phyloP scores from a whole-genome alignment of 2,797 vertebrate genomes.

The Orestias chungarensis region DNA sequence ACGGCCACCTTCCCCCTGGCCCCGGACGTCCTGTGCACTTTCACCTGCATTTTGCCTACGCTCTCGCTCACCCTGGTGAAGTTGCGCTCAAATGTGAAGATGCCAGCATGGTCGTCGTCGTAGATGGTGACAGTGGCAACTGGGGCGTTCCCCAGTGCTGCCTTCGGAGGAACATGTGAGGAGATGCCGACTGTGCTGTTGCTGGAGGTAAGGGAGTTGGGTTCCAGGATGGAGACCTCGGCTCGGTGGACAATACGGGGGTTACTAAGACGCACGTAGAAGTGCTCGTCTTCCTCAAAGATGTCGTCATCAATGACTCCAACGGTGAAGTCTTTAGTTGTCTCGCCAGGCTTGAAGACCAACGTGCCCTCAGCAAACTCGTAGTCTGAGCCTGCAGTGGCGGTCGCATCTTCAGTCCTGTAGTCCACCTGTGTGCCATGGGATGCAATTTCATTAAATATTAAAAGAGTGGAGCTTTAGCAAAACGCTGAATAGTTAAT shows the following conservation, averaged over 20 bases:
- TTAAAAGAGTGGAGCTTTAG: slow-evolving; percentile 37
- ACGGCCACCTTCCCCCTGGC: slow-evolving; percentile 83
- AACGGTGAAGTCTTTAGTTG: slow-evolving; percentile 83
- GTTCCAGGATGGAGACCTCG: slow-evolving; percentile 77
- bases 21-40: slow-evolving; percentile 83
- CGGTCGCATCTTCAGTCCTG: slow-evolving; percentile 86
- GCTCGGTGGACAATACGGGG: slow-evolving; percentile 80
- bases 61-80: slow-evolving; percentile 83
- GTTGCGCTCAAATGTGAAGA: slow-evolving; percentile 84
- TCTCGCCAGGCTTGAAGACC: slow-evolving; percentile 86
- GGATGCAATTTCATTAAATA: slow-evolving; percentile 42
- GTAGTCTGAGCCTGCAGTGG: slow-evolving; percentile 88
- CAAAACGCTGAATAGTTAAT: slow-evolving; percentile 56
- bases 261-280: slow-evolving; percentile 86
- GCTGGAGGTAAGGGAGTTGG: slow-evolving; percentile 75
- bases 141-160: slow-evolving; percentile 77
- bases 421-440: slow-evolving; percentile 82
- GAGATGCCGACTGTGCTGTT: slow-evolving; percentile 73
- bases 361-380: slow-evolving; percentile 88
- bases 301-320: slow-evolving; percentile 90
- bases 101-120: slow-evolving; percentile 88
- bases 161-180: slow-evolving; percentile 75
- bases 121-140: slow-evolving; percentile 88
- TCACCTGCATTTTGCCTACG: slow-evolving; percentile 78
- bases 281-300: slow-evolving; percentile 89